These are phyloP conservation scores for Nansenia antarctica DNA, from an alignment of 2,113 vertebrate species.

Conservation along the genomic window DNA sequence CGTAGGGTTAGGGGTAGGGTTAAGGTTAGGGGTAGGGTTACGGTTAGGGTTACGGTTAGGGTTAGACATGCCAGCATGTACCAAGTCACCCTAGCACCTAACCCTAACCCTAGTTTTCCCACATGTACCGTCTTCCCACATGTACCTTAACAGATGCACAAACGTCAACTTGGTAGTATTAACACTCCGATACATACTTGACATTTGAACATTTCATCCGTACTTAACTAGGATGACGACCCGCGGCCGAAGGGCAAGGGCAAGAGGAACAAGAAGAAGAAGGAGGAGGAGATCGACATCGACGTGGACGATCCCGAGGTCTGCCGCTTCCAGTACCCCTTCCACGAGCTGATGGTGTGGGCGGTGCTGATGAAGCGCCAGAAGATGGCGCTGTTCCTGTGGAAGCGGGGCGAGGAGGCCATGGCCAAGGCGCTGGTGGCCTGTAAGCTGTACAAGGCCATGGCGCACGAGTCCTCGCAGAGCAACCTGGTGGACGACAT, in stretches of 20 bases:
- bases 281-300: constrained; percentile 91
- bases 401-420: constrained; percentile 93
- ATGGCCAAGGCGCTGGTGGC: constrained; percentile 97
- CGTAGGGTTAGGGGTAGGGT: too few relatives aligned
- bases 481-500: constrained; percentile 97
- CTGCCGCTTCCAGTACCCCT: constrained; percentile 91
- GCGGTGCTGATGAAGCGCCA: constrained; percentile 95
- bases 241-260: constrained; percentile 83
- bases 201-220: background rate
- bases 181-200: too few relatives aligned
- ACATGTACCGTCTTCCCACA: too few relatives aligned
- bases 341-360: constrained; percentile 97
- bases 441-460: constrained; percentile 95
- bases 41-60: too few relatives aligned
- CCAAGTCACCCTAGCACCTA: background rate
- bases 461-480: constrained; percentile 96
- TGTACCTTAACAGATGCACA: too few relatives aligned
- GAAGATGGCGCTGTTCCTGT: constrained; percentile 95
- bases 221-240: constrained; percentile 85
- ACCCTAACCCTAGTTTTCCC: too few relatives aligned
- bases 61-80: too few relatives aligned
- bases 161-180: too few relatives aligned
- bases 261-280: constrained; percentile 92
- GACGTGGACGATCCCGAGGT: constrained; percentile 92
- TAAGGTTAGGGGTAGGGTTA: too few relatives aligned